Percentiles rank a stretch among this genome's conserved stretches.
Evolutionary conservation across 2,113 vertebrate species (phyloP).

Genomic region (Nesogale talazaci): DNA sequence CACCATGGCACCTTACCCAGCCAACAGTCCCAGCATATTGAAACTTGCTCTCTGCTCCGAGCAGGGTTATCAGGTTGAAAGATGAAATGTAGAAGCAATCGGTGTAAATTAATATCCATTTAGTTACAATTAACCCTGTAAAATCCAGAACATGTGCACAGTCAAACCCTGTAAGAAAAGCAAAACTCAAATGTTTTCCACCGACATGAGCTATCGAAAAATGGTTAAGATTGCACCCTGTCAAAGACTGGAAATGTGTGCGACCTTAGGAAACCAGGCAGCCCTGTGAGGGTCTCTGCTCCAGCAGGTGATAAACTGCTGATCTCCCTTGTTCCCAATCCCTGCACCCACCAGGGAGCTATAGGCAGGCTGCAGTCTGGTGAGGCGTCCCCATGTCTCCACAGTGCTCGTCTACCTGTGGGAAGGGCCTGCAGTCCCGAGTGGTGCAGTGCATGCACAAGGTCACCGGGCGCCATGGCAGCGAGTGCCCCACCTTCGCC

Average conservation of each 20-base stretch:
- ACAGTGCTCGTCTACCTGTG: constrained; percentile 97
- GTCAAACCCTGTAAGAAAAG: neutral
- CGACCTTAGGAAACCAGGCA: neutral
- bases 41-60: neutral
- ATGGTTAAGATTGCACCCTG: neutral
- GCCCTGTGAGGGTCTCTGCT: too few species aligned
- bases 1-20: neutral
- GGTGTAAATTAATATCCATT: neutral
- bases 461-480: constrained; percentile 96
- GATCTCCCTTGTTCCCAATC: neutral
- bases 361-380: neutral
- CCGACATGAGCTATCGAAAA: neutral
- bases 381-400: constrained; percentile 57
- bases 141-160: neutral
- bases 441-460: constrained; percentile 99
- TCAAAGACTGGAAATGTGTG: neutral
- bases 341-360: neutral
- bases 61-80: neutral
- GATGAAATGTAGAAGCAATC: neutral
- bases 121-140: neutral
- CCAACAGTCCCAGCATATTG: neutral
- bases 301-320: too few species aligned
- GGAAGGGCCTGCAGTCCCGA: constrained; percentile 95
- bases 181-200: neutral
- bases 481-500: constrained; percentile 88